Base-by-base conservation (phyloP, 2,797 vertebrate genomes). In the Eidolon dupreanum region DNA sequence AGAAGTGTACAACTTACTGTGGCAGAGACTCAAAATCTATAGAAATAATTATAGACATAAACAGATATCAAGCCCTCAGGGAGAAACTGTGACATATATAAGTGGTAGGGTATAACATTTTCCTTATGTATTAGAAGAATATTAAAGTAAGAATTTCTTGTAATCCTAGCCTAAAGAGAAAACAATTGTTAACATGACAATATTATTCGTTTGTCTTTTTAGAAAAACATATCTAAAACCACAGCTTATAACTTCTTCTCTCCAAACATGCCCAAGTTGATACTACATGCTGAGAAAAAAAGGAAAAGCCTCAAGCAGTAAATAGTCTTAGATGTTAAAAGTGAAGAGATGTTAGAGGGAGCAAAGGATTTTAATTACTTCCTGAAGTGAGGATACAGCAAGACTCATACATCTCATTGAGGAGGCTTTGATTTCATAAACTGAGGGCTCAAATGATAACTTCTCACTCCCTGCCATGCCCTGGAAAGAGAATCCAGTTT, bases 221-320 rank as follows among this genome's bases (percentile, higher is more conserved):
- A 93, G 66, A 90, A 96, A 95, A 92, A 79, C 8, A 79, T 0
- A 81, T 65, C 70, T 93, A 75, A 94, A 68, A 84, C 15, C 38
- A 59, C 2, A 90, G 17, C 15, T 90, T 73, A 33, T 77, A 51
- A 73, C 24, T 49, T 51, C 31, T 57, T 93, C 28, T 82, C 77
- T 55, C 63, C 46, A 68, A 95, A 74, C 38, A 78, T 33, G 22
- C 26, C 38, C 61, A 90, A 55, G 13, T 49, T 66, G n/a, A 31
- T 66, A 77, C 26, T n/a, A 78, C 12, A 46, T 17, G 75, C 55
- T 53, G 41, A 75, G 11, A 74, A 89, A n/a, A 63, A 43, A 38
- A 61, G 20, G 12, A 15, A 24, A 89, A 26, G 12, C 11, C 8
- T 46, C 20, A 22, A 53, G 31, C 31, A 93, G 78, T 79, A 53